Percentiles rank a stretch among this genome's conserved stretches.
phyloP scores from a whole-genome alignment of 2,888 invertebrate species.

The Linnaemya tessellans region DNA sequence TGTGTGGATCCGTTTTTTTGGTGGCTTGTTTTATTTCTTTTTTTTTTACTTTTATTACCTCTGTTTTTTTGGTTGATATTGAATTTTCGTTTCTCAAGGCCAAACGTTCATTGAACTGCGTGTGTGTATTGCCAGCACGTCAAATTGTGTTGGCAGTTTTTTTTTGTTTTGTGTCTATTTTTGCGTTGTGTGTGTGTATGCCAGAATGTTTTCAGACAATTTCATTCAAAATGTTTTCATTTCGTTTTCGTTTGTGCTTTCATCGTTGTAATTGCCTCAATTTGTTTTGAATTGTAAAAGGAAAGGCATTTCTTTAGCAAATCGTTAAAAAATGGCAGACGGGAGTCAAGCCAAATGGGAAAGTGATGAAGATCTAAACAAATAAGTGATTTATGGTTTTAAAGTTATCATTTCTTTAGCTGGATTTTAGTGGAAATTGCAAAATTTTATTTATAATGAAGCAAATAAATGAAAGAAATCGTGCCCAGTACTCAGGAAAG shows the following conservation, averaged over 20 bases:
- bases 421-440: not conserved
- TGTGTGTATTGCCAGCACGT: constrained; percentile 29
- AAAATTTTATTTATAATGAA: not conserved
- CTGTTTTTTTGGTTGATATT: constrained; percentile 73
- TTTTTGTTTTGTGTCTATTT: constrained; percentile 10
- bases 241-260: constrained; percentile 58
- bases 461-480: too few species aligned
- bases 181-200: constrained; percentile 17
- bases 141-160: constrained; percentile 41
- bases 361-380: constrained; percentile 28
- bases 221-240: constrained; percentile 68
- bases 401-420: not conserved
- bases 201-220: constrained; percentile 55
- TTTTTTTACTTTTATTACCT: constrained; percentile 52
- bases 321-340: constrained; percentile 30
- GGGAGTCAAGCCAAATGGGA: constrained; percentile 2
- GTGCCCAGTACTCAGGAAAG: too few species aligned
- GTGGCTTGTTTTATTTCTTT: constrained; percentile 46
- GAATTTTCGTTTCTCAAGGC: constrained; percentile 76
- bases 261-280: constrained; percentile 49
- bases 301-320: constrained; percentile 49
- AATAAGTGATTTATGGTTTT: not conserved
- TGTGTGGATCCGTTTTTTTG: constrained; percentile 59
- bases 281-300: constrained; percentile 56
- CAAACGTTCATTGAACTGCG: constrained; percentile 74